Base-by-base conservation (phyloP, 2,113 vertebrate genomes). In the Morphnarchus princeps region DNA sequence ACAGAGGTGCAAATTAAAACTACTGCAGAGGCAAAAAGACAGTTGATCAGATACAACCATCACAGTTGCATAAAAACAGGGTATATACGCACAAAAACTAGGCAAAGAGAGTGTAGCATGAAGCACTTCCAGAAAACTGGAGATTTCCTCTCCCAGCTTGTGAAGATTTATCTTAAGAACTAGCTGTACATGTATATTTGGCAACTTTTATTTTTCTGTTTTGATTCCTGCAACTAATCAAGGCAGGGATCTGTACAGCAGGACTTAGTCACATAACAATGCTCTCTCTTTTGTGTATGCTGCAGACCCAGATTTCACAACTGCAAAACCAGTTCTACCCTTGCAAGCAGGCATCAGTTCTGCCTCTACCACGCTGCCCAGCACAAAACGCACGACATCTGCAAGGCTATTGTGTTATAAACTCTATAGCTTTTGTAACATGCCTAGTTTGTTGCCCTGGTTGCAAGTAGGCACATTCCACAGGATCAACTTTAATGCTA, bases 361-460 rank as follows among this genome's bases (percentile, higher is more conserved):
- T 73, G 63, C 38, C 32, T 26, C 49, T 73, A 9, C 22, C 49
- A 25, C 3, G 18, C 40, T 62, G 54, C 16, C 22, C 43, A 61
- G 14, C 31, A 61, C 52, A 84, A 57, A 71, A 52, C 0, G 0
- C n/a, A 52, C 0, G 0, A 14, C 13, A 50, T 18, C 26, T 50
- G 45, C 43, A 17, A 71, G 24, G 38, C 55, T 76, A 7, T 3
- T 63, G 49, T 17, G 34, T 72, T 58, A 73, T 11, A 28, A 83
- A 77, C 40, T 26, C 31, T 1, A 8, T 1, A 4, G 10, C 13
- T 91, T 88, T 86, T 66, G 34, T 43, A 47, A 80, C n/a, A 22
- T 87, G 57, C 7, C 47, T 54, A 8, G 34, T 54, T 89, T 58
- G 36, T 25, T 70, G 72, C 63, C 70, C 71, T 0, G 0, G 73